phyloP scores from a whole-genome alignment of 2,797 vertebrate species.

The Remorina albescens region DNA sequence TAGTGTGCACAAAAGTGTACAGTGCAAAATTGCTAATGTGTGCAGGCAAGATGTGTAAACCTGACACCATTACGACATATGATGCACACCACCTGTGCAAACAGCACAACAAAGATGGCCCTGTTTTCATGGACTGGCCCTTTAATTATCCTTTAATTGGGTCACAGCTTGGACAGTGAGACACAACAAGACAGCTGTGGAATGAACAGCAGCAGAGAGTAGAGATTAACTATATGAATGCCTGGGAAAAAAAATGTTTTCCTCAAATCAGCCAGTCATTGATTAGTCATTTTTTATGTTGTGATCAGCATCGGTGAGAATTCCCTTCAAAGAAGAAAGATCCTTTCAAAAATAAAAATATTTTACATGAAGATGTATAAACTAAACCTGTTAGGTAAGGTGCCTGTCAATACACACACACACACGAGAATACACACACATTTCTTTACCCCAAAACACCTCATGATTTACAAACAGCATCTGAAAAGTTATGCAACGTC shows the following conservation, averaged over 20 bases:
- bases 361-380: slow-evolving; percentile 26
- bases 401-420: slow-evolving; percentile 32
- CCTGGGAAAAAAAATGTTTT: slow-evolving; percentile 58
- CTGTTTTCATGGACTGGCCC: slow-evolving; percentile 73
- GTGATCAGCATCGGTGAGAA: slow-evolving; percentile 37
- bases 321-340: slow-evolving; percentile 5
- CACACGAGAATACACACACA: slow-evolving; percentile 42
- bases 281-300: slow-evolving; percentile 30
- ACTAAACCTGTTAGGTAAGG: slow-evolving; percentile 40
- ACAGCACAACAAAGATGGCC: slow-evolving; percentile 78
- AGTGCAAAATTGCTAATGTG: slow-evolving; percentile 23
- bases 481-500: slow-evolving; percentile 80
- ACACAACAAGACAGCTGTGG: slow-evolving; percentile 54
- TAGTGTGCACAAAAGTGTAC: slow-evolving; percentile 15
- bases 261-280: slow-evolving; percentile 14
- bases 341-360: slow-evolving; percentile 10
- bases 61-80: slow-evolving; percentile 73
- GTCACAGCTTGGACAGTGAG: slow-evolving; percentile 46
- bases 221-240: slow-evolving; percentile 43
- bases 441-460: slow-evolving; percentile 63
- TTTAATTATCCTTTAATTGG: slow-evolving; percentile 82
- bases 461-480: slow-evolving; percentile 80
- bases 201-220: slow-evolving; percentile 34
- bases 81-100: slow-evolving; percentile 80
- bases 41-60: slow-evolving; percentile 58